phyloP scores from a whole-genome alignment of 2,113 vertebrate species.

The Orientallactaga bullata region DNA sequence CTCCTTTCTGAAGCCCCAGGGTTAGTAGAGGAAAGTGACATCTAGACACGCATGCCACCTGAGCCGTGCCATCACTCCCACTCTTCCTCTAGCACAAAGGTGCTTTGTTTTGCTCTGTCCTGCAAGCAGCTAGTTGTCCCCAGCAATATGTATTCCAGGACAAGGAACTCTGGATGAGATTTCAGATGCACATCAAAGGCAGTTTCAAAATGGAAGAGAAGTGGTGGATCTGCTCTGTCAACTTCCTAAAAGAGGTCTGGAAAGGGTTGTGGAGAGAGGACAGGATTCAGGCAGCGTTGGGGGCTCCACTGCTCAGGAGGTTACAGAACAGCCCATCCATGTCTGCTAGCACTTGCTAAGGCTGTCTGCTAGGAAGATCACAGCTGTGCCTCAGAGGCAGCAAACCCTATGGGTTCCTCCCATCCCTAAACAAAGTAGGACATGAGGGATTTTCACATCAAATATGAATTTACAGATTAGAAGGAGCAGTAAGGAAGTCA shows the following conservation, averaged over 20 bases:
- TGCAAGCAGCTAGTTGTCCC: background rate
- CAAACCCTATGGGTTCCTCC: background rate
- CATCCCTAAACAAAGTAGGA: background rate
- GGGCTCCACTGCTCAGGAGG: background rate
- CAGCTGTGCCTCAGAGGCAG: background rate
- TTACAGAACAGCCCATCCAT: background rate
- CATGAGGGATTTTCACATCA: background rate
- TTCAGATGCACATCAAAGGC: background rate
- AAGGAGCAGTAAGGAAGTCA: constrained; percentile 20
- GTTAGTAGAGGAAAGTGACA: background rate
- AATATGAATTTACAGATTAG: background rate
- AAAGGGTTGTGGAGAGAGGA: background rate
- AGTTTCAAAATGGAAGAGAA: background rate
- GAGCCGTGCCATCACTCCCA: background rate
- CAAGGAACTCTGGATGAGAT: background rate
- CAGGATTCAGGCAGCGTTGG: background rate
- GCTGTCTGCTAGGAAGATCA: background rate
- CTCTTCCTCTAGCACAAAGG: background rate
- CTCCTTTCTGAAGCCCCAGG: background rate
- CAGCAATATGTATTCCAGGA: too few relatives aligned
- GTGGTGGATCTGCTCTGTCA: background rate
- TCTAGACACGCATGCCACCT: rapidly evolving
- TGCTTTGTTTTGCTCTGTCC: background rate
- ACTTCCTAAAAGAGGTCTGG: background rate
- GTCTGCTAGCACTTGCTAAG: too few relatives aligned